phyloP scores from a whole-genome alignment of 2,888 invertebrate genomes.

The Arenicola marina region DNA sequence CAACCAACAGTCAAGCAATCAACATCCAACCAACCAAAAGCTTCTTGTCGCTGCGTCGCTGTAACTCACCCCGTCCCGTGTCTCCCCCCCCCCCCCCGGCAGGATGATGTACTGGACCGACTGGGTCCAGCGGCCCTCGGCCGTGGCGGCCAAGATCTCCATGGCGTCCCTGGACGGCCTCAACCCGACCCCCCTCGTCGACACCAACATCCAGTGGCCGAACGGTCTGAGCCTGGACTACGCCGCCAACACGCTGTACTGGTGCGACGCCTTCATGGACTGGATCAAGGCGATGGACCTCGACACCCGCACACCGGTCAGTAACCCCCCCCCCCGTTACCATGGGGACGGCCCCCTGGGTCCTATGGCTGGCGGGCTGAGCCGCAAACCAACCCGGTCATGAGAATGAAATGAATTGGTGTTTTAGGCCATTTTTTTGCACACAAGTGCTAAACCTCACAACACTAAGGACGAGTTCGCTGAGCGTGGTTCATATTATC shows the following conservation, averaged over 20 bases:
- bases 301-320: constrained; percentile 65
- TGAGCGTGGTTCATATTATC: no score
- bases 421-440: no score
- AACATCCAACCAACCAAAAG: no score
- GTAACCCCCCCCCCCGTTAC: no score
- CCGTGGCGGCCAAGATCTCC: constrained; percentile 74
- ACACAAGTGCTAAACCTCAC: no score
- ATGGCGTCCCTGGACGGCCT: constrained; percentile 80
- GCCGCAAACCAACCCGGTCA: no score
- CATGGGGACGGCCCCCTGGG: no score
- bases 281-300: constrained; percentile 82
- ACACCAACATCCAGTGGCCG: constrained; percentile 87
- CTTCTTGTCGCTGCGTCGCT: no score
- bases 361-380: no score
- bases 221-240: constrained; percentile 67
- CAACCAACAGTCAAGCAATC: no score
- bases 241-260: constrained; percentile 69
- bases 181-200: constrained; percentile 74
- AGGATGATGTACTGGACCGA: constrained; percentile 76
- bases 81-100: background rate
- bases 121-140: constrained; percentile 72
- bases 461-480: no score
- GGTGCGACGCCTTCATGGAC: constrained; percentile 85
- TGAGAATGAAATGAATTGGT: no score
- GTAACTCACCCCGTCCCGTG: background rate